phyloP scores from a whole-genome alignment of 2,797 vertebrate genomes.

The Polyboroides typus region DNA sequence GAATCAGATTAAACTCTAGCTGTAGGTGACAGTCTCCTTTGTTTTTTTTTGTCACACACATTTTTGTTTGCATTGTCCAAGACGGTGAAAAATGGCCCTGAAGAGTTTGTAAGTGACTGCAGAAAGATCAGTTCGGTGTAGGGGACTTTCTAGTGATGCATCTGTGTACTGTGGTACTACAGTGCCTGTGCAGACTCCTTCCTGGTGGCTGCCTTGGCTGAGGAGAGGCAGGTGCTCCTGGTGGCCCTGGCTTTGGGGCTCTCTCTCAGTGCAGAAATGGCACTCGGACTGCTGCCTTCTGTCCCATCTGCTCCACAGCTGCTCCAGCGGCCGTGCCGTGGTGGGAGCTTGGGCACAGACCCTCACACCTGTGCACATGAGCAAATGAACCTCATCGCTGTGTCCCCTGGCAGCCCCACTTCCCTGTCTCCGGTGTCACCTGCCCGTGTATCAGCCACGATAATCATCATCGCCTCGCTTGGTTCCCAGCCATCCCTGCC shows the following conservation, averaged over 20 bases:
- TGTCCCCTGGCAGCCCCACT: not conserved
- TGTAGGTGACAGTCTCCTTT: not conserved
- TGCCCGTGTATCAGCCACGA: rapidly evolving
- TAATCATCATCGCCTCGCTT: not conserved
- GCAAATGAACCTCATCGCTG: not conserved
- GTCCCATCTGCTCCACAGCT: not conserved
- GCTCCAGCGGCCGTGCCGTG: rapidly evolving
- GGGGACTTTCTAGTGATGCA: not conserved
- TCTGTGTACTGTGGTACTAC: not conserved
- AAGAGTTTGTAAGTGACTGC: not conserved
- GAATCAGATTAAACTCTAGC: not conserved
- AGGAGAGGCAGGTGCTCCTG: not conserved
- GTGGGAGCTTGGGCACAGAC: not conserved
- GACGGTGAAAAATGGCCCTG: not conserved
- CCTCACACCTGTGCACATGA: not conserved
- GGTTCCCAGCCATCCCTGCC: not conserved
- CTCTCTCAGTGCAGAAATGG: not conserved
- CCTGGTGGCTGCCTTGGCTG: not conserved
- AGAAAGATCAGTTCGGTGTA: not conserved
- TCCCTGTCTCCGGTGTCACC: not conserved
- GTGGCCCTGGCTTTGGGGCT: not conserved
- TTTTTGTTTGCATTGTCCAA: not conserved
- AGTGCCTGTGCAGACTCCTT: not conserved
- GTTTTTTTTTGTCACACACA: not conserved
- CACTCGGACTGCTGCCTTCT: not conserved